Percentiles rank a stretch among this genome's conserved stretches.
Evolutionary conservation across 2,888 invertebrate species (phyloP).

Genomic region (Campaea margaritaria): DNA sequence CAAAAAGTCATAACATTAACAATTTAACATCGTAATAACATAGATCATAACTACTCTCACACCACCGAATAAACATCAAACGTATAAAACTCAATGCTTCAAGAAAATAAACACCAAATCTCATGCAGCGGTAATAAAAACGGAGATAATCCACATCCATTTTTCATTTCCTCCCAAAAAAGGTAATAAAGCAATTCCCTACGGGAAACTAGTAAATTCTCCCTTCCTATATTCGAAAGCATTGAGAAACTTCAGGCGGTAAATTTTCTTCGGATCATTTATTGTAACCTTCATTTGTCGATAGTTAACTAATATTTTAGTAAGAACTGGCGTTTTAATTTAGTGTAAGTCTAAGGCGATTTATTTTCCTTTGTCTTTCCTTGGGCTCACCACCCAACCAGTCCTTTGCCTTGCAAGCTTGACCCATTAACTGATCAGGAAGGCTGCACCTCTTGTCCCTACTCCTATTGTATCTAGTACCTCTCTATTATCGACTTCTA

Average conservation of each 20-base stretch:
- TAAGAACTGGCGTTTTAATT: not conserved
- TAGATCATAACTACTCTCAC: not conserved
- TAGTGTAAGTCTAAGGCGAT: no score
- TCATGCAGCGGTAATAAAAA: constrained; percentile 29
- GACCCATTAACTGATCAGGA: no score
- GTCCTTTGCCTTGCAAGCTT: no score
- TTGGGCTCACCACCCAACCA: no score
- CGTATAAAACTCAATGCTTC: constrained; percentile 1
- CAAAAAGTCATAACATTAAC: no score
- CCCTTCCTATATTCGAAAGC: constrained; percentile 18
- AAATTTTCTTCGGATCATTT: constrained; percentile 32
- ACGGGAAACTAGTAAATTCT: constrained; percentile 32
- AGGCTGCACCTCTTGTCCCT: no score
- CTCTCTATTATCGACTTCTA: no score
- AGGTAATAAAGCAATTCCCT: constrained; percentile 34
- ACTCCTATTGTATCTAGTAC: no score
- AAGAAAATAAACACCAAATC: constrained; percentile 23
- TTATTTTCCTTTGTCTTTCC: no score
- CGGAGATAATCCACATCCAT: constrained; percentile 29
- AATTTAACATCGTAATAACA: no score
- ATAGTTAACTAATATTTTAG: constrained; percentile 27
- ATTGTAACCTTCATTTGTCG: constrained; percentile 26
- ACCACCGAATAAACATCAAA: constrained; percentile 6
- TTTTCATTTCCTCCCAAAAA: constrained; percentile 34
- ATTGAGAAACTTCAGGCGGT: constrained; percentile 23